Base-by-base conservation (phyloP, 2,797 vertebrate genomes). In the Bovichtus variegatus region DNA sequence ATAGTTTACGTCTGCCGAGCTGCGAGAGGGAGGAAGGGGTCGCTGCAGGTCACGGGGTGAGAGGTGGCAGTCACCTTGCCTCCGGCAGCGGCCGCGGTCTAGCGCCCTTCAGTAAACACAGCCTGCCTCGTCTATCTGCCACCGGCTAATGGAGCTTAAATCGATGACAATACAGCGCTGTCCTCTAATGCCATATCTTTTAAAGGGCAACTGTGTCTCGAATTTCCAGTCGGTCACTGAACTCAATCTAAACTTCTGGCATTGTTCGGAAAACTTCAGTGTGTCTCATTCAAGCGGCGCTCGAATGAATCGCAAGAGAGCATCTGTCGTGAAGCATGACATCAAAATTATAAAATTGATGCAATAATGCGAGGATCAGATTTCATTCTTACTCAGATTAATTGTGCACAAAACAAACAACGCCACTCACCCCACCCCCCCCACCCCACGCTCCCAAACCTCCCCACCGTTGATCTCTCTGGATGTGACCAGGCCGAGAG, bases 61-160 rank as follows among this genome's bases (percentile, higher is more conserved):
- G 57, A 69, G 88, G 81, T 79, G 29, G 40, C 2, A 1, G 50
- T 87, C 75, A 76, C 82, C 78, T 91, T 71, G 69, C 90, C 82
- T 76, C 44, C 4, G 84, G 89, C 88, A 55, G 46, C 21, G 4
- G 66, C 82, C 27, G 2, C 53, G 75, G 82, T 86, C 84, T 68
- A 58, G 36, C 31, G 1, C 66, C 51, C 61, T 58, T 74, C 53
- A 46, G 67, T 78, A 81, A 83, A 88, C 78, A 74, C 70, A 44
- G 53, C 27, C 72, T 19, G 72, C 57, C 72, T 65, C 3, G 34
- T 76, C 73, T 64, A 13, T 82, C 66, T 47, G 57, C 70, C 43
- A 29, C 75, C 71, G 3, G 55, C 41, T 51, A 68, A 71, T 41
- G 54, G 64, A 49, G 65, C 43, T 49, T 27, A 34, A 64, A 65